Base-by-base conservation (phyloP, 2,888 invertebrate species). In the Creontiades dilutus region DNA sequence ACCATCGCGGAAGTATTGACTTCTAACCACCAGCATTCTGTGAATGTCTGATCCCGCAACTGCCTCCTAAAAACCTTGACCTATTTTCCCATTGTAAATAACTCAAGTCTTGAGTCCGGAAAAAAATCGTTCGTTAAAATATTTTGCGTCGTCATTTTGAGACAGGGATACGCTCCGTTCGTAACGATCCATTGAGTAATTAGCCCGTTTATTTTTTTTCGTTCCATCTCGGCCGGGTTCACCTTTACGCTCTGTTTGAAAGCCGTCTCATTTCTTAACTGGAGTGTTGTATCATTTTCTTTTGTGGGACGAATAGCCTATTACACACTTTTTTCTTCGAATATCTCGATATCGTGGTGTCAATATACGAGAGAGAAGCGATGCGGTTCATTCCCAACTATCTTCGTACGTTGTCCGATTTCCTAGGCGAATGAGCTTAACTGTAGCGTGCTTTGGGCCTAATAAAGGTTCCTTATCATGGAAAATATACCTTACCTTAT, bases 101-200 rank as follows among this genome's bases (percentile, higher is more conserved):
- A 37, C 2, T 37, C 37, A 37, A 37, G 37, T 37, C 37, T 37
- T 37, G 2, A 37, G 37, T 7, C 7, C 11, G 11, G 5, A 68
- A 13, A 68, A 61, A 19, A 68, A 23, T 23, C 23, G 68, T 68
- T 23, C 27, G 68, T 68, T 68, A 23, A 68, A 68, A 68, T 68
- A 68, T 68, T 57, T 68, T 23, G 68, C 68, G 23, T 11, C 68
- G 68, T 68, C 68, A 68, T 68, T 68, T 68, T 68, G 52, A 52
- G 52, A 7, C 13, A n/a, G 12, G 9, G 68, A 68, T 68, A 68
- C 68, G 68, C 68, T 68, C 23, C 23, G 23, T 68, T 23, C 27
- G 68, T 23, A 68, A 68, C 68, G 68, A 68, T 68, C 68, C 68
- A 68, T 23, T 68, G 68, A 27, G 68, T 68, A 68, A 68, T 68